Conservation (phyloP, 2,888 invertebrate genomes). For the Patella ulyssiponensis region DNA sequence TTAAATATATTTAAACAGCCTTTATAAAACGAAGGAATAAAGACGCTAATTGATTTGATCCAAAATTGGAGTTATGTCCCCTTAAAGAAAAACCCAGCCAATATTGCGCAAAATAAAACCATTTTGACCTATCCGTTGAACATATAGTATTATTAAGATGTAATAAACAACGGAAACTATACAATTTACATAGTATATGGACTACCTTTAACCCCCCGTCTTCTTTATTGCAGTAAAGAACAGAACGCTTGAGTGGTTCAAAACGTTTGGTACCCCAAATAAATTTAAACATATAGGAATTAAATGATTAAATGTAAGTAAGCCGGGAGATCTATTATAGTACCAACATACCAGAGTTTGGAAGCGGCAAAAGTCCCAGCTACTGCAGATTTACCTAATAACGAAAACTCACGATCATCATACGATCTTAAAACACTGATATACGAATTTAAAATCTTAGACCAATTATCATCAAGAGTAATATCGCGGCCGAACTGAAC, state of each 20-base stretch:
- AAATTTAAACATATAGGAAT: not conserved
- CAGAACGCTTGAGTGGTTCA: not conserved
- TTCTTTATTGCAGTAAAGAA: not conserved
- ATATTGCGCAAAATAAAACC: not conserved
- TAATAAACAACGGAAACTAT: not conserved
- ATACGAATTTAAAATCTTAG: not conserved
- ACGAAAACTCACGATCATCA: not conserved
- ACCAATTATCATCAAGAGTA: not conserved
- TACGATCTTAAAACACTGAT: not conserved
- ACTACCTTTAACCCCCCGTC: not conserved
- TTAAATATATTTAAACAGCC: not conserved
- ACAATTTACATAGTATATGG: not conserved
- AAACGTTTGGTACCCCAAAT: not conserved
- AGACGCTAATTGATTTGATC: not conserved
- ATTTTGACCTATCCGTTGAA: not conserved
- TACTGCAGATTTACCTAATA: not conserved
- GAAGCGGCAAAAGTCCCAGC: not conserved
- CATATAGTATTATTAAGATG: not conserved
- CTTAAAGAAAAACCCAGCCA: conserved; percentile 3
- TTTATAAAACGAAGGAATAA: not conserved
- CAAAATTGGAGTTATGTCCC: not conserved
- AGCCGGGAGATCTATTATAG: not conserved
- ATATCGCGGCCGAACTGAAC: not conserved
- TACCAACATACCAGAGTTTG: not conserved
- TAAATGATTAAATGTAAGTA: not conserved